Evolutionary conservation across 2,797 vertebrate genomes (phyloP).

Genomic region (Gymnoscopelus braueri): DNA sequence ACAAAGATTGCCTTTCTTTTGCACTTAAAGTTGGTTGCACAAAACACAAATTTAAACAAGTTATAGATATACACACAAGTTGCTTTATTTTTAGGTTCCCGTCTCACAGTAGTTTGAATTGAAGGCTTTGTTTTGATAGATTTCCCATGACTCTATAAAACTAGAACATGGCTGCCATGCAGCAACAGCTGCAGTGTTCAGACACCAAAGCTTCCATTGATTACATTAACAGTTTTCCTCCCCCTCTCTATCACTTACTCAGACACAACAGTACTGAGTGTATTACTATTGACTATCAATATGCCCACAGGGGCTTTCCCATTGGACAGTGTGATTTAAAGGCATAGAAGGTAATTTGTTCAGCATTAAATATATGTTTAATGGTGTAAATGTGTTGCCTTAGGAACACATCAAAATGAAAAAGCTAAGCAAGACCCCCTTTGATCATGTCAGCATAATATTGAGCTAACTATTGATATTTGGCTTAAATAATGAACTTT

Average conservation of each 20-base stretch:
- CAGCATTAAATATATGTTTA: conserved; percentile 73
- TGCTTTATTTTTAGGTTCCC: conserved; percentile 21
- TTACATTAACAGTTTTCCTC: conserved; percentile 65
- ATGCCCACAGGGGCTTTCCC: conserved; percentile 61
- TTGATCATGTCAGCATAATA: conserved; percentile 50
- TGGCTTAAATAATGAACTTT: conserved; percentile 49
- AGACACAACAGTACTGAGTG: conserved; percentile 68
- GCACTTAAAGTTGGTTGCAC: conserved; percentile 23
- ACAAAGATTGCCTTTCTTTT: conserved; percentile 26
- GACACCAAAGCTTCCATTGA: conserved; percentile 67
- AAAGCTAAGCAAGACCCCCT: conserved; percentile 50
- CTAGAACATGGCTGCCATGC: conserved; percentile 25
- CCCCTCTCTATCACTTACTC: conserved; percentile 57
- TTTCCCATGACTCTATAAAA: conserved; percentile 56
- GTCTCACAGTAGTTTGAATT: conserved; percentile 31
- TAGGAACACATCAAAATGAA: conserved; percentile 68
- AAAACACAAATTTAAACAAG: conserved; percentile 44
- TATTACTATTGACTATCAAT: conserved; percentile 84
- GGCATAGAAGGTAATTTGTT: conserved; percentile 76
- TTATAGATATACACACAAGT: conserved; percentile 21
- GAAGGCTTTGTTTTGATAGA: conserved; percentile 46
- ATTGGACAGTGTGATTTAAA: conserved; percentile 76
- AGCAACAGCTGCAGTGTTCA: conserved; percentile 38
- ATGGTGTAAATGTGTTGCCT: conserved; percentile 73
- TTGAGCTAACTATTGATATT: conserved; percentile 53